Evolutionary conservation across 2,113 vertebrate species (phyloP), one percentile per base, ranked within the genome.

Genomic region (Carettochelys insculpta): DNA sequence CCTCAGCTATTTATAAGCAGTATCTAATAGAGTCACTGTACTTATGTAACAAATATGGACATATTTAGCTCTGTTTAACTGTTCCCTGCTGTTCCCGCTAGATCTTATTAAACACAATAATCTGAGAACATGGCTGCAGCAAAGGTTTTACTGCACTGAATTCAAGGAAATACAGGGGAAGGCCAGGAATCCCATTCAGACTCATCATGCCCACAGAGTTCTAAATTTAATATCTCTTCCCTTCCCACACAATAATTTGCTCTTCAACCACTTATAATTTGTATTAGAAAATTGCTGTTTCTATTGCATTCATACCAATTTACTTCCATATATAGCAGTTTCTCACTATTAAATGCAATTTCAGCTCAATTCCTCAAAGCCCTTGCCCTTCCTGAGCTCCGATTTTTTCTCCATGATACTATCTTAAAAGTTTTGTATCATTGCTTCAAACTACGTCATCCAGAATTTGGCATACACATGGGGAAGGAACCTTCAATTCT

Each of bases 401-500:
- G 51, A 58, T 77, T 92, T 89, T 87, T 90, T 53, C 89, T 89
- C 80, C 85, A 53, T 85, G 81, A 86, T 25, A 56, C 88, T 80
- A 82, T 68, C 50, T 79, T 85, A 75, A 94, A 53, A 82, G 77
- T 41, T 78, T 29, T 22, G 41, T 3, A 81, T 53, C n/a, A 65
- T 77, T 90, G n/a, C 1, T 1, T 6, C 31, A 89, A 79, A 71
- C 38, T 20, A 12, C 22, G 76, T 80, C 38, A 5, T 53, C 82
- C 58, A 47, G 31, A 92, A 58, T 82, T 38, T 27, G 47, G 48
- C 87, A 82, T 89, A n/a, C n/a, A 85, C 11, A 61, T 85, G 87
- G 80, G 41, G 38, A 61, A 88, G 65, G 82, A 56, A 56, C 54
- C n/a, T 29, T 77, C 90, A 77, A 27, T 87, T 88, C 78, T 77